Percentiles rank a stretch among this genome's conserved stretches.
Conservation (phyloP, 2,797 vertebrate genomes). For the Esox lucius region DNA sequence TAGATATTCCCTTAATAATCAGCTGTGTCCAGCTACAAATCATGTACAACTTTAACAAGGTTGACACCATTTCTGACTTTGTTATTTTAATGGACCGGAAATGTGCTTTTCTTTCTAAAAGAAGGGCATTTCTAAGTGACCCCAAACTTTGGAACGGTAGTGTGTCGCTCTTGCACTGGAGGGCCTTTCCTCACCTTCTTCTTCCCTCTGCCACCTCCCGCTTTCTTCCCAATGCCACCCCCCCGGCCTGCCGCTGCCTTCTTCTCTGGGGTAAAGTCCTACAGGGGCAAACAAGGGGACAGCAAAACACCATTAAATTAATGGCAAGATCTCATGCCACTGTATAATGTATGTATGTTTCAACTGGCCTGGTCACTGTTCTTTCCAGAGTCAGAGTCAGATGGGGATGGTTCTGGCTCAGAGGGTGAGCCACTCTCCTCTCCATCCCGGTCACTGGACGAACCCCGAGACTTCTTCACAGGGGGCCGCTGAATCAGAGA, state of each 20-base stretch:
- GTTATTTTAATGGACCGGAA: no score
- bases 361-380: constrained; percentile 90
- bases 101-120: no score
- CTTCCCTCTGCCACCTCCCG: constrained; percentile 65
- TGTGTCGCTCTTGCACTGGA: not conserved
- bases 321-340: not conserved
- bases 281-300: not conserved
- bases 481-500: constrained; percentile 58
- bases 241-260: constrained; percentile 70
- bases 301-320: not conserved
- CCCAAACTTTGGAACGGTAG: not conserved
- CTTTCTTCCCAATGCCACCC: constrained; percentile 58
- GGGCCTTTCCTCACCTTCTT: constrained; percentile 65
- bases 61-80: no score
- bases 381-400: constrained; percentile 89
- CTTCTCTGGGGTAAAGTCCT: constrained; percentile 97
- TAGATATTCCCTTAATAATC: no score
- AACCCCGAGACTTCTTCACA: constrained; percentile 82
- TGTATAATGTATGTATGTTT: not conserved
- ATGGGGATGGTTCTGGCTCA: constrained; percentile 88
- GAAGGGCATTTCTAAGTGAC: not conserved
- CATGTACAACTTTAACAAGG: no score
- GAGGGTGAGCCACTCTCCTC: constrained; percentile 86
- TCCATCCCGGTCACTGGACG: constrained; percentile 84
- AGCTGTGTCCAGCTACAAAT: no score